Percentiles rank a stretch among this genome's conserved stretches.
phyloP scores from a whole-genome alignment of 2,888 invertebrate species.

The Apotomis betuletana region DNA sequence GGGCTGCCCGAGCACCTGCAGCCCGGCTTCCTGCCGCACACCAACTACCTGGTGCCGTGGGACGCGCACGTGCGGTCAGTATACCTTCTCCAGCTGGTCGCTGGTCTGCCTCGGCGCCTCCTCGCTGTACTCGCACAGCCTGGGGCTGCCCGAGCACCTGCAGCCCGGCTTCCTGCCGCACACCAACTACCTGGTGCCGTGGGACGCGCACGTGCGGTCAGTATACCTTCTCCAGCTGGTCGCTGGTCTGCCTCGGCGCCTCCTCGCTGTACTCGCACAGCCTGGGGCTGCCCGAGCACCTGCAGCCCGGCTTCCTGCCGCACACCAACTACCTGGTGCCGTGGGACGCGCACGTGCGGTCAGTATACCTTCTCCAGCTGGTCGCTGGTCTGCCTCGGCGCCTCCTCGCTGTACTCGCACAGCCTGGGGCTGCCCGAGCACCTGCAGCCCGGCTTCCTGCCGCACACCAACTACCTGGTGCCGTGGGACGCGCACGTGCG shows the following conservation, averaged over 20 bases:
- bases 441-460: conserved; percentile 94
- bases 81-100: conserved; percentile 91
- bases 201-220: conserved; percentile 87
- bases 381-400: conserved; percentile 85
- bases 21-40: conserved; percentile 94
- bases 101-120: conserved; percentile 95
- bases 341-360: conserved; percentile 88
- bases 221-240: conserved; percentile 89
- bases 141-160: conserved; percentile 91
- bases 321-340: conserved; percentile 96
- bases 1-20: conserved; percentile 93
- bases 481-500: conserved; percentile 91
- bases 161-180: conserved; percentile 95
- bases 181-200: conserved; percentile 95
- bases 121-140: conserved; percentile 94
- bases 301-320: conserved; percentile 94
- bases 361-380: conserved; percentile 40
- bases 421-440: conserved; percentile 92
- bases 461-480: conserved; percentile 94
- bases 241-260: conserved; percentile 94
- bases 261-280: conserved; percentile 95
- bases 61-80: conserved; percentile 82
- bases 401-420: conserved; percentile 95
- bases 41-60: conserved; percentile 97
- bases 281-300: conserved; percentile 91